Percentiles rank a stretch among this genome's conserved stretches.
These are phyloP conservation scores for Babyrousa celebensis DNA, from an alignment of 2,797 vertebrate species.

Conservation along the genomic window DNA sequence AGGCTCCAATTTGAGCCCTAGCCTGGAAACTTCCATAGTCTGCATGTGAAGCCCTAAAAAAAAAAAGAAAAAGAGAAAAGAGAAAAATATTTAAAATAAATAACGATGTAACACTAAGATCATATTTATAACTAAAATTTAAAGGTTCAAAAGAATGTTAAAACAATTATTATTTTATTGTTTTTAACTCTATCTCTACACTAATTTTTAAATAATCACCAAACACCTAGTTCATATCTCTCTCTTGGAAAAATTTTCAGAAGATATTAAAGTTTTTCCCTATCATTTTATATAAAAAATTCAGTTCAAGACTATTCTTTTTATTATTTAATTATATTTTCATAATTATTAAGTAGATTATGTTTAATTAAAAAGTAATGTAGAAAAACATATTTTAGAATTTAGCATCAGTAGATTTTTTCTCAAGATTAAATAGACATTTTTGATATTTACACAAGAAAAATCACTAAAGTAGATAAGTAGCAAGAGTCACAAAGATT, in stretches of 20 bases:
- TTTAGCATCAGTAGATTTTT: not conserved
- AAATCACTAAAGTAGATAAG: not conserved
- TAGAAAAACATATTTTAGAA: not conserved
- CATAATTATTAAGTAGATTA: not conserved
- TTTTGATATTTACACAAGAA: not conserved
- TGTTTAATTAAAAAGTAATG: not conserved
- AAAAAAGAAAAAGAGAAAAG: too few relatives aligned
- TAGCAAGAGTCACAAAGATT: not conserved
- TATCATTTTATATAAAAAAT: not conserved
- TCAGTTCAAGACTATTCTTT: not conserved
- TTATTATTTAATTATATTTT: not conserved
- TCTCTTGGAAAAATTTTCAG: not conserved
- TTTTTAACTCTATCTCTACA: not conserved
- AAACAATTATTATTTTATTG: not conserved
- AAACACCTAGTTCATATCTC: not conserved
- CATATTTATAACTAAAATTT: not conserved
- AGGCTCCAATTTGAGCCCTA: too few relatives aligned
- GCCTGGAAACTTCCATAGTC: too few relatives aligned
- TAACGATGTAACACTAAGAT: not conserved
- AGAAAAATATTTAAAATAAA: not conserved
- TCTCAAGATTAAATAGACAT: not conserved
- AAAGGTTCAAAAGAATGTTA: not conserved
- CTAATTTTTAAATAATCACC: not conserved
- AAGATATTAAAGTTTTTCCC: not conserved
- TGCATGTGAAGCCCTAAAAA: too few relatives aligned